Evolutionary conservation across 2,888 invertebrate genomes (phyloP), one percentile per base, ranked within the genome.

Genomic region (Amblyjoppa proteus): DNA sequence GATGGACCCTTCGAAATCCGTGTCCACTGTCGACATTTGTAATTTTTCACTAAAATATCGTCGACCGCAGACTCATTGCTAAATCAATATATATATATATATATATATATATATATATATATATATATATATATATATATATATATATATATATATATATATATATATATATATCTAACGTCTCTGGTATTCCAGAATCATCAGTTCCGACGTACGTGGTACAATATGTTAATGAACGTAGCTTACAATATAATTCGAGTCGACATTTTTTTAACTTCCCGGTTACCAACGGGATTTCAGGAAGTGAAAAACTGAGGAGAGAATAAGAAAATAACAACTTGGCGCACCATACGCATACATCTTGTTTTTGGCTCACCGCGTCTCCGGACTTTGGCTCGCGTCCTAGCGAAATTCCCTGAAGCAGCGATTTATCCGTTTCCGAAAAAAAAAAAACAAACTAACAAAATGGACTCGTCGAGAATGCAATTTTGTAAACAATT

Each of bases 1-100:
- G 56, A 84, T 81, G 84, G 81, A 84, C 75, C 81, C 71, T 66
- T 56, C 66, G 73, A 68, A 77, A 77, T 77, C 66, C 73, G 71
- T 45, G 64, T 81, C 45, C 51, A 74, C 73, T 53, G 84, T 81
- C 81, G 81, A 84, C 64, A 58, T 66, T 83, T 78, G 74, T 56
- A 68, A 58, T 45, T 53, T 68, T 74, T 75, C 79, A 75, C 64
- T 71, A 79, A 83, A 75, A 79, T 80, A 83, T 38, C 49, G 56
- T 79, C 79, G 83, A 75, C 83, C 58, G 81, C 68, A 75, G 81
- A 75, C 68, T 51, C 77, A 73, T 68, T 74, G 53, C 68, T 61
- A 31, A 74, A 25, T 83, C 61, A 51, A 68, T 70, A 70, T 58
- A 70, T 53, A 73, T 70, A 76, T 69, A 61, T 73, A 64, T 64